Evolutionary conservation across 92 coral and sea anemone species (phyloP), one percentile per base, ranked within the genome.

Genomic region (Porites lobata): DNA sequence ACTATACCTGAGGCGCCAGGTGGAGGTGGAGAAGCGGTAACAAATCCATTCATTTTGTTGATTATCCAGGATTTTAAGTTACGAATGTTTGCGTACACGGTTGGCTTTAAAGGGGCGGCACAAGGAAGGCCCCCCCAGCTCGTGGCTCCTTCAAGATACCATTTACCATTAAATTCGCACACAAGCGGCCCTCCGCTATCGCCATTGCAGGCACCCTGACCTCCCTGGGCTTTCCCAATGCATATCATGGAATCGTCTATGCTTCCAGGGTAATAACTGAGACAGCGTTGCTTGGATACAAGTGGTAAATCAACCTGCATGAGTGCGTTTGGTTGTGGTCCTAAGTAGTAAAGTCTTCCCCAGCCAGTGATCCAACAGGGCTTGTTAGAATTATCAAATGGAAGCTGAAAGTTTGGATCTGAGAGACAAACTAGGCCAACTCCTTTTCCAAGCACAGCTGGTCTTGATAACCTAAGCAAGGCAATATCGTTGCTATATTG

Each of bases 121-220:
- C 85, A 81, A 1, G 76, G 85, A 7, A 26, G 0, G 15, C 85
- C 56, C 0, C 43, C 68, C 85, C 85, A 81, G 51, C 85, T 81
- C 8, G 85, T 38, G 10, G 69, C 88, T 50, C 93, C 93, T 50
- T 90, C 90, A 2, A 90, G 85, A 54, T 90, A 85, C 93, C 93
- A 90, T 50, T 85, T 80, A 7, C 86, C 86, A 9, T 54, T 68
- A 12, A 68, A 76, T 72, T 90, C 93, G 50, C 93, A 90, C 32
- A 90, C 69, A 50, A 90, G 68, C 21, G 93, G 93, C 17, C 93
- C 93, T 54, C 76, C 82, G 8, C 75, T 81, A 38, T 81, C 85
- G 17, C 85, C 85, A 29, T 54, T 6, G 14, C 85, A 81, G 19
- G 67, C 67, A 1, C 77, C 85, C 0, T 14, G 5, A 10, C 85